Evolutionary conservation across 64 coral and sea anemone species (phyloP).

Genomic region (Stichodactyla mertensii): DNA sequence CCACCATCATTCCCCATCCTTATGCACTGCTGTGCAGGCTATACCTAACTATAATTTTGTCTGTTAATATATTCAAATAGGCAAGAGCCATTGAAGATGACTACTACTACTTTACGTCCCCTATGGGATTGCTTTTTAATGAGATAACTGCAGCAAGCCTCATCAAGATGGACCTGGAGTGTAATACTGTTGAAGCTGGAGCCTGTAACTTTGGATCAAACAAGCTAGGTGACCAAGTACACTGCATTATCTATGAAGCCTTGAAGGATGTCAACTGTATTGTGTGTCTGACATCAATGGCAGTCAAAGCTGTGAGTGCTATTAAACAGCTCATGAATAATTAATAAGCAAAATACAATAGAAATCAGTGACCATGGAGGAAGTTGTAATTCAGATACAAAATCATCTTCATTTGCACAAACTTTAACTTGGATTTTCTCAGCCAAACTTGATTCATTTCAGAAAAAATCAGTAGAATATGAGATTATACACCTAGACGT

Average conservation of each 20-base stretch:
- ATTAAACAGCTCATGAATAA: too few relatives aligned
- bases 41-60: too few relatives aligned
- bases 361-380: too few relatives aligned
- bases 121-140: conserved; percentile 30
- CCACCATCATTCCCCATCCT: too few relatives aligned
- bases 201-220: conserved; percentile 29
- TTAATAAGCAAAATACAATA: too few relatives aligned
- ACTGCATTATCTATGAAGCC: conserved; percentile 31
- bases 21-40: too few relatives aligned
- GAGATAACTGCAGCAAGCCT: conserved; percentile 43
- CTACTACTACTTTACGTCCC: conserved; percentile 49
- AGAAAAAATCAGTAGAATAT: too few relatives aligned
- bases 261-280: conserved; percentile 55
- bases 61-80: not conserved
- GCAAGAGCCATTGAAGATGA: conserved; percentile 39
- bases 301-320: conserved; percentile 49
- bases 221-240: conserved; percentile 28
- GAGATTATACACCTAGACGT: too few relatives aligned
- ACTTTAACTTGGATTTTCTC: too few relatives aligned
- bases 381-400: too few relatives aligned
- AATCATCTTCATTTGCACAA: too few relatives aligned
- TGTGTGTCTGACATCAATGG: conserved; percentile 17
- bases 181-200: conserved; percentile 35
- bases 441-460: too few relatives aligned
- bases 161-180: conserved; percentile 50